Percentiles rank a stretch among this genome's conserved stretches.
phyloP scores from a whole-genome alignment of 2,888 invertebrate genomes.

The Polydrusus cervinus region DNA sequence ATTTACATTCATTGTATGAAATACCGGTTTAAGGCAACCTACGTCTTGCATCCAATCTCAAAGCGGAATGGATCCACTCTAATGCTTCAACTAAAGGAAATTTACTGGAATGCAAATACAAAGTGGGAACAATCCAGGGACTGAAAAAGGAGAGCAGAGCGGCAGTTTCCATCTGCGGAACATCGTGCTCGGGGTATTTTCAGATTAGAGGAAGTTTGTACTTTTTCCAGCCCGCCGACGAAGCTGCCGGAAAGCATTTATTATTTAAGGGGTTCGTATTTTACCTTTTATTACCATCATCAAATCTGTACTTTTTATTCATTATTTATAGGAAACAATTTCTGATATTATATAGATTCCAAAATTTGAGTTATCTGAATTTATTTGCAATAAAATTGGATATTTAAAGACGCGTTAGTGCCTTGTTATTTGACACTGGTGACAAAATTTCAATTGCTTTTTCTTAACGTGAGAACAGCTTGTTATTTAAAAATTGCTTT shows the following conservation, averaged over 20 bases:
- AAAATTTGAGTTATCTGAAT: too few species aligned
- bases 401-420: too few species aligned
- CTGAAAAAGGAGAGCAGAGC: conserved; percentile 61
- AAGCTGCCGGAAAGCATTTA: conserved; percentile 57
- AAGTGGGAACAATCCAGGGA: conserved; percentile 63
- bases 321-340: too few species aligned
- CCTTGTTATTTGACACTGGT: too few species aligned
- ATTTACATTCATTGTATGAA: not conserved
- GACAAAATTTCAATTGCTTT: too few species aligned
- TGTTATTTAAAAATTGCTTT: too few species aligned
- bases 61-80: conserved; percentile 61
- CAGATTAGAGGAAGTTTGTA: conserved; percentile 60
- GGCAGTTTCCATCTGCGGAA: conserved; percentile 63
- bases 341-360: too few species aligned
- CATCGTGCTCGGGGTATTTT: conserved; percentile 63
- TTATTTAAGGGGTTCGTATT: conserved; percentile 59
- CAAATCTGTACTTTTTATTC: too few species aligned
- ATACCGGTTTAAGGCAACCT: conserved; percentile 59
- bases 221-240: conserved; percentile 64
- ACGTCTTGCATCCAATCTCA: conserved; percentile 60
- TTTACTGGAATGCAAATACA: conserved; percentile 62
- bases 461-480: too few species aligned
- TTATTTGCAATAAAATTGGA: too few species aligned
- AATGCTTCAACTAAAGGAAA: conserved; percentile 39
- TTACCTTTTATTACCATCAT: not conserved